Evolutionary conservation across 2,113 vertebrate genomes (phyloP).

Genomic region (Abramis brama): DNA sequence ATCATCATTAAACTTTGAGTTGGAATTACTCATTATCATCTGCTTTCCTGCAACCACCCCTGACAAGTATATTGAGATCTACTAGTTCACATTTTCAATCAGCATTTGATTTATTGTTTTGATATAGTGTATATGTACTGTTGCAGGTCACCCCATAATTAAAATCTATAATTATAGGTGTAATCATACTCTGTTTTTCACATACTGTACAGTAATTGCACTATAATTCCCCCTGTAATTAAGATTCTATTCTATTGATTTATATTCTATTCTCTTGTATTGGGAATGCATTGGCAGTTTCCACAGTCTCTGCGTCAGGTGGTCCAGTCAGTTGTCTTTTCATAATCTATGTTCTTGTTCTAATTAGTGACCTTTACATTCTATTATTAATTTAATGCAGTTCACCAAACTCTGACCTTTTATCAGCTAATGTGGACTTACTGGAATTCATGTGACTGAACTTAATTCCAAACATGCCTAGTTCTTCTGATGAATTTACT

Average conservation of each 20-base stretch:
- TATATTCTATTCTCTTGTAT: not conserved
- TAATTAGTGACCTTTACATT: conserved; percentile 20
- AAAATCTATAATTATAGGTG: conserved; percentile 1
- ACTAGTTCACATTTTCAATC: not conserved
- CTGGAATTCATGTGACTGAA: conserved; percentile 10
- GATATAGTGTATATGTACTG: not conserved
- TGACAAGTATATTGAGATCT: no score
- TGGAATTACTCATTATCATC: no score
- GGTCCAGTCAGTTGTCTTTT: not conserved
- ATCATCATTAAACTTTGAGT: no score
- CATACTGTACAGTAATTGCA: not conserved
- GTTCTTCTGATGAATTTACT: not conserved
- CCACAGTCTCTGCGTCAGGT: not conserved
- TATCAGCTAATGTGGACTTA: conserved; percentile 22
- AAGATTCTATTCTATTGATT: not conserved
- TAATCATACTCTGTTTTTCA: conserved; percentile 11
- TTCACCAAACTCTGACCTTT: not conserved
- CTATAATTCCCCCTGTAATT: not conserved
- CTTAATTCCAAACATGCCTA: not conserved
- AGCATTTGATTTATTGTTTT: not conserved
- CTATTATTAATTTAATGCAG: not conserved
- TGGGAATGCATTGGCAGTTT: not conserved
- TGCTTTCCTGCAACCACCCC: no score
- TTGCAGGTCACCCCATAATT: not conserved
- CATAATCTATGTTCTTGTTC: not conserved